A percentile compares a stretch with the other conserved stretches of the same genome.
Evolutionary conservation across 2,113 vertebrate species (phyloP).

Genomic region (Columba livia): DNA sequence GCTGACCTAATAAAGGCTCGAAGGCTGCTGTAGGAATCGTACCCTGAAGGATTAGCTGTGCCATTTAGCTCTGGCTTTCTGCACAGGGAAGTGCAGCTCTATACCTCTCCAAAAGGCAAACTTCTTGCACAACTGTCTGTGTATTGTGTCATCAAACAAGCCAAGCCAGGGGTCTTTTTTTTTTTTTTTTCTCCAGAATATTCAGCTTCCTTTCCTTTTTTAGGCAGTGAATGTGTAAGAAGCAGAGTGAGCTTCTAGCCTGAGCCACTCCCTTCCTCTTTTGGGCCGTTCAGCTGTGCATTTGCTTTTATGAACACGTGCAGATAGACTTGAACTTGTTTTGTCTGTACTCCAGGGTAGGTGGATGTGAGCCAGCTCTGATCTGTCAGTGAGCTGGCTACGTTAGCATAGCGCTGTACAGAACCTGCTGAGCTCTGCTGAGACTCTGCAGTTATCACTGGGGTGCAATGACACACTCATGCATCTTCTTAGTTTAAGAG

Average conservation of each 20-base stretch:
- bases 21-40: neutral
- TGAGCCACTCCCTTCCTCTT: conserved; percentile 49
- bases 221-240: conserved; percentile 17
- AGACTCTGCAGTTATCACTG: neutral
- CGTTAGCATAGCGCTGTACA: neutral
- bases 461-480: neutral
- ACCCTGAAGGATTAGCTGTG: conserved; percentile 1
- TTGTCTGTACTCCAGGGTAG: conserved; percentile 53
- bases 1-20: conserved; percentile 38
- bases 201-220: conserved; percentile 33
- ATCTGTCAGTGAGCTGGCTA: conserved; percentile 32
- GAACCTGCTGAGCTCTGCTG: conserved; percentile 25
- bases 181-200: neutral
- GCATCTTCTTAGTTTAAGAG: neutral
- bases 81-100: neutral
- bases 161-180: neutral
- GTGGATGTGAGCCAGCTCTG: conserved; percentile 41
- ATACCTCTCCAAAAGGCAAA: neutral
- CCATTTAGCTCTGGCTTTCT: neutral
- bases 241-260: neutral
- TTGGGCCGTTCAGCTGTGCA: conserved; percentile 25
- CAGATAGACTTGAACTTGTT: conserved; percentile 57
- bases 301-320: conserved; percentile 49
- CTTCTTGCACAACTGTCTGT: neutral
- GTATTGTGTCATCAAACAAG: neutral